Percentiles rank a stretch among this genome's conserved stretches.
These are phyloP conservation scores for Erebia epiphron DNA, from an alignment of 2,888 invertebrate species.

Conservation along the genomic window DNA sequence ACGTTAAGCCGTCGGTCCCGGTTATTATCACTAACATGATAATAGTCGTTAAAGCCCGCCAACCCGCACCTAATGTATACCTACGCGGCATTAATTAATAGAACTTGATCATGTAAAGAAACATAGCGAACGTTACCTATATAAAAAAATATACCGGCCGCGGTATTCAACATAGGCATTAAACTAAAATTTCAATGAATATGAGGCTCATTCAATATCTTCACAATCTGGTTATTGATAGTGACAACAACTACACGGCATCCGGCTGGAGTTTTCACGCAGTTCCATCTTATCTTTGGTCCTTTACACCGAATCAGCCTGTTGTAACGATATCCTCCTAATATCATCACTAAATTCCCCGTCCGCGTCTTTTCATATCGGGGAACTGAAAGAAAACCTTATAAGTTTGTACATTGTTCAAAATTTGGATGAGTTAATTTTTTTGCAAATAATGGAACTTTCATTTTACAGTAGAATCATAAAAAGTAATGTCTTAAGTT, in stretches of 20 bases:
- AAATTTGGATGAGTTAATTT: too few relatives aligned
- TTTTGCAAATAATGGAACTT: too few relatives aligned
- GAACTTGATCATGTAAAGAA: too few relatives aligned
- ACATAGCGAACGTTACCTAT: too few relatives aligned
- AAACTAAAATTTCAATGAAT: conserved; percentile 18
- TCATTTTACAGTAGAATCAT: too few relatives aligned
- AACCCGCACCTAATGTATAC: too few relatives aligned
- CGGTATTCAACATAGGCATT: neutral
- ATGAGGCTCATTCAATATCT: conserved; percentile 29
- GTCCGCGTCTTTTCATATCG: conserved; percentile 21
- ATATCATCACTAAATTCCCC: conserved; percentile 30
- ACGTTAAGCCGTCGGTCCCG: too few relatives aligned
- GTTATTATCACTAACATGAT: too few relatives aligned
- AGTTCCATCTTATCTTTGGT: conserved; percentile 30
- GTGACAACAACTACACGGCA: conserved; percentile 32
- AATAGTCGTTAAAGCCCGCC: too few relatives aligned
- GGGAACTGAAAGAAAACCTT: conserved; percentile 23
- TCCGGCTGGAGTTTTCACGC: conserved; percentile 28
- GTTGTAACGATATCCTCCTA: conserved; percentile 28
- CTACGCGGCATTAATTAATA: too few relatives aligned
- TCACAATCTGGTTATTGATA: conserved; percentile 24
- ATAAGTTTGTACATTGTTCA: neutral
- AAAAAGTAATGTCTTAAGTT: too few relatives aligned
- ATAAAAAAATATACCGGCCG: too few relatives aligned
- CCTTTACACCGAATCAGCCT: conserved; percentile 22